Evolutionary conservation across 2,113 vertebrate species (phyloP).

Genomic region (Diphyllodes magnificus): DNA sequence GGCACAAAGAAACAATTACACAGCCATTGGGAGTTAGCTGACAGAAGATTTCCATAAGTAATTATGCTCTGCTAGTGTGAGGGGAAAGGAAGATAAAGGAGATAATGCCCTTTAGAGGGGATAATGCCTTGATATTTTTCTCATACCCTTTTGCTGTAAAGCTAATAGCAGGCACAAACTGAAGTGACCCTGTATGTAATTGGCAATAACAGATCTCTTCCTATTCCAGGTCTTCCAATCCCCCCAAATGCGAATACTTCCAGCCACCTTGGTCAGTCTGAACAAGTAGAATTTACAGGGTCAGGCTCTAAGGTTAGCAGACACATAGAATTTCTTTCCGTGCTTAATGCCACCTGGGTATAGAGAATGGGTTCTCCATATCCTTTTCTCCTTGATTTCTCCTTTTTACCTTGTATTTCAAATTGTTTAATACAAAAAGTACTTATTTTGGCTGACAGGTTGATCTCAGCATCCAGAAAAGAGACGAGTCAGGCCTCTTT

Average conservation of each 20-base stretch:
- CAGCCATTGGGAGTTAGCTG: slow-evolving; percentile 28
- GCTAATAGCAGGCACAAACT: not conserved
- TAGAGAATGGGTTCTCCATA: not conserved
- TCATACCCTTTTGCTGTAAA: not conserved
- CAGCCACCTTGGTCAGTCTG: not conserved
- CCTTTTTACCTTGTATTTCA: not conserved
- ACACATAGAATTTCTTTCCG: not conserved
- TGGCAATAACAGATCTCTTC: not conserved
- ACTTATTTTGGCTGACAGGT: not conserved
- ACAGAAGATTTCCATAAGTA: slow-evolving; percentile 37
- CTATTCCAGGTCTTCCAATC: not conserved
- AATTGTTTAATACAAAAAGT: not conserved
- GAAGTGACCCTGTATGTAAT: not conserved
- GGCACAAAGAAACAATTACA: slow-evolving; percentile 51
- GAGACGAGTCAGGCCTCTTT: not conserved
- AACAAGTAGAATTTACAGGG: not conserved
- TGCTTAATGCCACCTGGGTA: not conserved
- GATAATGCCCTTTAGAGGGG: slow-evolving; percentile 16
- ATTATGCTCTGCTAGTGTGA: not conserved
- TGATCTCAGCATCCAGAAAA: not conserved
- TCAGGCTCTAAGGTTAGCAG: not conserved
- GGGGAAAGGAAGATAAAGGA: not conserved
- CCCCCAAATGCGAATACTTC: not conserved
- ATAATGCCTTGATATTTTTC: slow-evolving; percentile 21
- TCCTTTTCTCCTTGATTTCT: not conserved